A percentile compares a stretch with the other conserved stretches of the same genome.
Evolutionary conservation across 2,797 vertebrate species (phyloP).

Genomic region (Acomys russatus): DNA sequence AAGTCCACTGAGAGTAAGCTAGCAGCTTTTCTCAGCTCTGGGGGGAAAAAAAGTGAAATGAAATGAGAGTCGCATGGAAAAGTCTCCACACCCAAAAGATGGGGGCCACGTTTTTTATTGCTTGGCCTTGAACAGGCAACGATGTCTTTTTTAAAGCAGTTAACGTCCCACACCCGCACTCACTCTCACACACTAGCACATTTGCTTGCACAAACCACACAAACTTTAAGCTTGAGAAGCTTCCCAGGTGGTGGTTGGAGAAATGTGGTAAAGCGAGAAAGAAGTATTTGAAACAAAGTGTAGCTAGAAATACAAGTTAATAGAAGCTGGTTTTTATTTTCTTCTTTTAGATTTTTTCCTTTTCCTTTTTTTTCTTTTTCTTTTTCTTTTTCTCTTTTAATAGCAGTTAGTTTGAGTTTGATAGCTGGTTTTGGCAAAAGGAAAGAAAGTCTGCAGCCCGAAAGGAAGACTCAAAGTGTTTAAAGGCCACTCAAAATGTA

Average conservation of each 20-base stretch:
- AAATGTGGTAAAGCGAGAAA: constrained; percentile 85
- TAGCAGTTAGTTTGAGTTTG: constrained; percentile 75
- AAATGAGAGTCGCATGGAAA: constrained; percentile 87
- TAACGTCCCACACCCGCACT: constrained; percentile 74
- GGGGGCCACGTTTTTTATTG: constrained; percentile 88
- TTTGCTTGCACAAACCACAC: constrained; percentile 81
- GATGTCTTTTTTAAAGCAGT: constrained; percentile 87
- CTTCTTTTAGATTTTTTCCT: not conserved
- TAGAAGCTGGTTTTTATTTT: constrained; percentile 49
- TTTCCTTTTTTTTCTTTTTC: not conserved
- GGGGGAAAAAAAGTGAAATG: constrained; percentile 88
- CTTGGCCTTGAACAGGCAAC: constrained; percentile 85
- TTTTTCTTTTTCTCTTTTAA: not conserved
- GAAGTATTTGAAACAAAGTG: constrained; percentile 83
- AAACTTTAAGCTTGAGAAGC: constrained; percentile 90
- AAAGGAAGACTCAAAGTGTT: constrained; percentile 85
- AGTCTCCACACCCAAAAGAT: constrained; percentile 86
- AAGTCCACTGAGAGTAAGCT: constrained; percentile 90
- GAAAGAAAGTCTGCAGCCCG: constrained; percentile 75
- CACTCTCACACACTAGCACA: constrained; percentile 61
- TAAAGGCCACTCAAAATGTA: constrained; percentile 84
- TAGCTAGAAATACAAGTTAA: constrained; percentile 74
- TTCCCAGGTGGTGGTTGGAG: constrained; percentile 89
- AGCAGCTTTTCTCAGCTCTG: constrained; percentile 88
- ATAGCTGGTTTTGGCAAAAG: constrained; percentile 83